Evolutionary conservation across 2,113 vertebrate species (phyloP), one percentile per base, ranked within the genome.

Genomic region (Coryphaenoides rupestris): DNA sequence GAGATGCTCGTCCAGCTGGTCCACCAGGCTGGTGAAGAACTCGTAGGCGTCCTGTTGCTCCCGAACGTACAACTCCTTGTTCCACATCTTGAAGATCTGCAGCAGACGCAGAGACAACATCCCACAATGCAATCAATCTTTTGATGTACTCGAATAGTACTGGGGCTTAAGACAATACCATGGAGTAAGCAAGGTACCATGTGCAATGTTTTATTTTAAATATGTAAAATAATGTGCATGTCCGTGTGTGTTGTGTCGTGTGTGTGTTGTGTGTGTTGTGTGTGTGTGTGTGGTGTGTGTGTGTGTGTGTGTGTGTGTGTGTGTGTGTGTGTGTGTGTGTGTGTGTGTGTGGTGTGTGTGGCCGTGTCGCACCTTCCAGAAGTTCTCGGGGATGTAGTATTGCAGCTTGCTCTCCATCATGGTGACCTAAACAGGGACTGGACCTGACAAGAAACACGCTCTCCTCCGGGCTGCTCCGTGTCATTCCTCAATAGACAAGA

Each of bases 51-150:
- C 97, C 74, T 99, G 97, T 66, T 99, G 97, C 58, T 99, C 97
- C 74, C 97, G 88, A 9, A 99, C 96, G 26, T 96, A 98, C 22
- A 99, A 86, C 75, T 98, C 96, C 67, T 95, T 98, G 87, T 99
- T 99, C 97, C 97, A 99, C 95, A 99, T 98, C 88, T 97, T 99
- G 88, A 99, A 99, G 79, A 99, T 98, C 97, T 99, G 67, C 14
- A 74, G 55, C 13, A 66, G 3, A 50, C 2, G 53, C 46, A 46
- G 19, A 7, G 0, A 26, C 33, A 40, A 13, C 9, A 40, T 12
- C 33, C 9, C 33, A 40, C 33, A 40, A 40, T 40, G 33, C 13
- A 12, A 10, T 40, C 33, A 40, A 12, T 12, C 33, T 12, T 10
- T 40, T 40, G 33, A 40, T n/a, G n/a, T n/a, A n/a, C n/a, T n/a